A percentile compares a stretch with the other conserved stretches of the same genome.
Conservation (phyloP, 2,113 vertebrate genomes). For the Aix galericulata region DNA sequence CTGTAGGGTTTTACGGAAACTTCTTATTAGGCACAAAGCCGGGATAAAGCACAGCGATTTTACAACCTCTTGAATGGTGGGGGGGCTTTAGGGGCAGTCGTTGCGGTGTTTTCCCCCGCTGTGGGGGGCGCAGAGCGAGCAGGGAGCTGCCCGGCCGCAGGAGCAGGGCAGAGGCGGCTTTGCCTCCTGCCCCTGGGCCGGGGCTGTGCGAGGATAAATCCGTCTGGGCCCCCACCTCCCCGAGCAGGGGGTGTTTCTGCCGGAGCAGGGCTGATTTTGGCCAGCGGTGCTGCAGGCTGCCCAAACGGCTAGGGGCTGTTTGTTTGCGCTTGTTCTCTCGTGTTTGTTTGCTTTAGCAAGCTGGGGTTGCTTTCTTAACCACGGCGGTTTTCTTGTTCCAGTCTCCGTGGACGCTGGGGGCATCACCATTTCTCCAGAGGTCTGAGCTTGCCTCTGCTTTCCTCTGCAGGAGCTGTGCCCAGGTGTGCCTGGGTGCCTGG, state of each 20-base stretch:
- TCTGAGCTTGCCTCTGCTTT: background rate
- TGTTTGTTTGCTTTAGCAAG: background rate
- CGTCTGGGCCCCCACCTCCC: fast-evolving
- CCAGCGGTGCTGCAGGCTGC: background rate
- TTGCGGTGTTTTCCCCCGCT: fast-evolving
- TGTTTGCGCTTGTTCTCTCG: background rate
- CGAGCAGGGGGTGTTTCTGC: background rate
- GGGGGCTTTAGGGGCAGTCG: background rate
- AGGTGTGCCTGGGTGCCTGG: background rate
- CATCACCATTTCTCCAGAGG: background rate
- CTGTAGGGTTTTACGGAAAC: background rate
- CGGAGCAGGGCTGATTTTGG: background rate
- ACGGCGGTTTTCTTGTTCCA: background rate
- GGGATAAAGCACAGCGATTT: too few relatives aligned
- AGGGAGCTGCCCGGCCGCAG: fast-evolving
- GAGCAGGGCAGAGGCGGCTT: background rate
- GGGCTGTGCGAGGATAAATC: background rate
- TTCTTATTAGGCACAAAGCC: too few relatives aligned
- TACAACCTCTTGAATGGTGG: fast-evolving
- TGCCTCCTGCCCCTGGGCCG: background rate
- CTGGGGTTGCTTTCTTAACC: background rate
- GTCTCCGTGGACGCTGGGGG: background rate
- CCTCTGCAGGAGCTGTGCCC: background rate
- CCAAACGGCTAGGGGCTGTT: background rate
- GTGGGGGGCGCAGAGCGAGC: background rate